These are phyloP conservation scores for Nestor notabilis DNA, from an alignment of 2,113 vertebrate species.

Conservation along the genomic window DNA sequence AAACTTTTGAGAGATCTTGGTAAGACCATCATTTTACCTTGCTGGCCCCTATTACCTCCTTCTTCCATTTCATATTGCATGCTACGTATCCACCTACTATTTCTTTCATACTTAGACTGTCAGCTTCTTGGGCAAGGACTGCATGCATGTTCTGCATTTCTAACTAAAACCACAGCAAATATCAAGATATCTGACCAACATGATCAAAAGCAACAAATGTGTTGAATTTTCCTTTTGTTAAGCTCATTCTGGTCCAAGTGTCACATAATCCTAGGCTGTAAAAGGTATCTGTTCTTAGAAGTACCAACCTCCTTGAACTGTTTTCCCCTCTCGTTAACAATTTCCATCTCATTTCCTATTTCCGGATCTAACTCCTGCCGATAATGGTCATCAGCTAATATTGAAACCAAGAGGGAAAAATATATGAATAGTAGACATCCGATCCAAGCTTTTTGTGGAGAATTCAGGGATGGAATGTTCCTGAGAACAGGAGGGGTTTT, in stretches of 20 bases:
- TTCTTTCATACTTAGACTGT: not conserved
- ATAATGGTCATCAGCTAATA: constrained; percentile 55
- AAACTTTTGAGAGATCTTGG: not conserved
- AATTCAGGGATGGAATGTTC: constrained; percentile 60
- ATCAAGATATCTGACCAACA: not conserved
- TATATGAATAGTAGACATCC: constrained; percentile 67
- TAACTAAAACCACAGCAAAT: not conserved
- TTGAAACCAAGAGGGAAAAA: constrained; percentile 58
- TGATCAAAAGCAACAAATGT: not conserved
- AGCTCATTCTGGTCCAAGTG: not conserved
- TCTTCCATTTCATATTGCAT: not conserved
- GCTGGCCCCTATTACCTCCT: not conserved
- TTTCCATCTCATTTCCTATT: constrained; percentile 69
- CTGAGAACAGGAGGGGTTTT: not conserved
- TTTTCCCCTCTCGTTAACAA: constrained; percentile 54
- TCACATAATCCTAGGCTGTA: not conserved
- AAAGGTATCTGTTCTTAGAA: constrained; percentile 58
- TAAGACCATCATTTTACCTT: not conserved
- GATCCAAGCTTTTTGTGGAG: constrained; percentile 61
- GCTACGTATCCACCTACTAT: not conserved
- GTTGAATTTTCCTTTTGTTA: not conserved
- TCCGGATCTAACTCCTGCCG: constrained; percentile 51
- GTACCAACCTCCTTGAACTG: constrained; percentile 26
- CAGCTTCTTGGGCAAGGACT: not conserved
- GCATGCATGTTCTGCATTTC: not conserved